These are phyloP conservation scores for Barypeithes pellucidus DNA, from an alignment of 2,888 invertebrate species.

Conservation along the genomic window DNA sequence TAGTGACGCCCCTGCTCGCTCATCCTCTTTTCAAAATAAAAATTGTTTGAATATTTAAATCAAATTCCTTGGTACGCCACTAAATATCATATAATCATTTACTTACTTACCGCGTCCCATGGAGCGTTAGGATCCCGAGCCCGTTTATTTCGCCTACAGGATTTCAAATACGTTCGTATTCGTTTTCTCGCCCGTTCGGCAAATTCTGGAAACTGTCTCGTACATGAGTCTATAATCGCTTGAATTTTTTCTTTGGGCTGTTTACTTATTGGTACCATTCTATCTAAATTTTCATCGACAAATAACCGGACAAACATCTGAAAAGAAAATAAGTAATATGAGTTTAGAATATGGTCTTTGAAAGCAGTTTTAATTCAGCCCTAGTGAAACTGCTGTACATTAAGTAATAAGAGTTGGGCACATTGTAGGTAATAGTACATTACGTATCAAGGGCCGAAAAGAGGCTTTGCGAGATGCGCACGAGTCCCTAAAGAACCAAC, in stretches of 20 bases:
- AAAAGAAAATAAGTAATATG: conserved; percentile 31
- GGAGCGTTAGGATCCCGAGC: conserved; percentile 86
- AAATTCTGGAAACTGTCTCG: conserved; percentile 96
- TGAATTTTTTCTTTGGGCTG: conserved; percentile 99
- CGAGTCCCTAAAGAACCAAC: too few species aligned
- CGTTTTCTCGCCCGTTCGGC: conserved; percentile 95
- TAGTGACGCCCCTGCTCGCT: too few species aligned
- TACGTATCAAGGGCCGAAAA: too few species aligned
- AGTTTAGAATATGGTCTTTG: too few species aligned
- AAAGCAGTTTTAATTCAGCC: too few species aligned
- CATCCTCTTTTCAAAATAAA: too few species aligned
- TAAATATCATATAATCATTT: conserved; percentile 12
- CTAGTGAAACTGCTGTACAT: too few species aligned
- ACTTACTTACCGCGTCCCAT: conserved; percentile 89
- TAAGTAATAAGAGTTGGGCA: too few species aligned
- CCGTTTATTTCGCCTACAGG: conserved; percentile 94
- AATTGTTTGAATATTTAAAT: too few species aligned
- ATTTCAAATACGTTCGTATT: conserved; percentile 95
- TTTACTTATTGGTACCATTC: conserved; percentile 97
- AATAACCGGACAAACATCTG: conserved; percentile 98
- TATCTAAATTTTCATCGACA: conserved; percentile 96
- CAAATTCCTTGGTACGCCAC: neutral
- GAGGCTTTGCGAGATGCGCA: too few species aligned
- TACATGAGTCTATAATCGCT: conserved; percentile 97
- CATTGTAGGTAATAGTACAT: too few species aligned